Evolutionary conservation across 2,113 vertebrate genomes (phyloP), one percentile per base, ranked within the genome.

Genomic region (Oncorhynchus mykiss): DNA sequence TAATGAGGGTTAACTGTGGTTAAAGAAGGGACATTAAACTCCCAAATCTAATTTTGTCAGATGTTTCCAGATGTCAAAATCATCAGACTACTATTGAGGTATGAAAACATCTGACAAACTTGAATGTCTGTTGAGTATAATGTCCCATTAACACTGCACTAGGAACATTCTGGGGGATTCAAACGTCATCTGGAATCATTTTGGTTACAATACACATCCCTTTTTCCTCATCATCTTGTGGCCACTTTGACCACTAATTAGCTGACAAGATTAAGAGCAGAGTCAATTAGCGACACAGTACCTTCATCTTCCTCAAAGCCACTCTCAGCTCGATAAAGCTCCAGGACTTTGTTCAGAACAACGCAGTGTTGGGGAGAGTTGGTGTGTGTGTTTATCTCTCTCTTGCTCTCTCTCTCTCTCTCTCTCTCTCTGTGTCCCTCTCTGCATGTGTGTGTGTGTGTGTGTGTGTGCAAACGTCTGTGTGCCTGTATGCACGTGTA

Each of bases 191-290:
- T 60, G 8, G n/a, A 60, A 22, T 60, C 5, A 60, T 62, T 62
- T 22, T 62, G 9, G n/a, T 3, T 62, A 11, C 59, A n/a, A 62
- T 16, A 22, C 59, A 62, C 20, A 62, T 22, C 79, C 78, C 76
- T 68, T 70, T 75, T 71, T 72, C 62, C 76, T 67, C 18, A 22
- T 22, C 59, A 62, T 62, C 5, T 22, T 62, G 20, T 62, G n/a
- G 59, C 16, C 59, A 27, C 65, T 29, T 67, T 67, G 65, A 62
- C 22, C 24, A 67, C 7, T 27, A 67, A 67, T 62, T 7, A 22
- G 7, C n/a, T 11, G 24, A 62, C n/a, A 16, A 62, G 59, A 22
- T 11, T 8, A 62, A 62, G n/a, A 62, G 20, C 18, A n/a, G 20
- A 27, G 25, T 67, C 65, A 27, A 27, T 25, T 67, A 29, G 22